These are phyloP conservation scores for Cistogaster globosa DNA, from an alignment of 2,888 invertebrate genomes.

Conservation along the genomic window DNA sequence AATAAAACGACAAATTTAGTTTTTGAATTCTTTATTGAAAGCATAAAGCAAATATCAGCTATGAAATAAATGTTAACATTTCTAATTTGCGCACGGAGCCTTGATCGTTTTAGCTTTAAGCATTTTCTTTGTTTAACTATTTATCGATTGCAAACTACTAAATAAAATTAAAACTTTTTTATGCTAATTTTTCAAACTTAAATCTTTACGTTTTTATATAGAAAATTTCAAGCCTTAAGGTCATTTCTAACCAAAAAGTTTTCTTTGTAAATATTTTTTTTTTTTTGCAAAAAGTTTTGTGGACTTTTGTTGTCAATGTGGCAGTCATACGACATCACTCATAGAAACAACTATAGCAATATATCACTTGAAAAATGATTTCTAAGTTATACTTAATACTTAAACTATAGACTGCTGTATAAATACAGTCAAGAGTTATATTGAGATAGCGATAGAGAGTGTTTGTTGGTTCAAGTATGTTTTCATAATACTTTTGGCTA, in stretches of 20 bases:
- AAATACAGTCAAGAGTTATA: conserved; percentile 35
- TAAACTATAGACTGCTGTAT: conserved; percentile 51
- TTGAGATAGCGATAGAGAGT: conserved; percentile 23
- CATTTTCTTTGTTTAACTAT: too few species aligned
- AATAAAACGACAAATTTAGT: too few species aligned
- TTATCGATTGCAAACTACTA: conserved; percentile 6
- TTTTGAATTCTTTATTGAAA: too few species aligned
- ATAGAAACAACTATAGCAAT: conserved; percentile 41
- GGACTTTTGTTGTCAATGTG: conserved; percentile 62
- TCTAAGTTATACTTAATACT: conserved; percentile 56
- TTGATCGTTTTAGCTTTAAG: too few species aligned
- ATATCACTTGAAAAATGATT: conserved; percentile 57
- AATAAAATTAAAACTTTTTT: conserved; percentile 17
- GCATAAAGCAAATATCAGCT: too few species aligned
- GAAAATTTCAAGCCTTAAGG: conserved; percentile 13
- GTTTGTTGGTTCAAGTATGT: conserved; percentile 41
- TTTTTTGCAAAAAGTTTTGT: conserved; percentile 44
- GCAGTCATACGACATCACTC: conserved; percentile 66
- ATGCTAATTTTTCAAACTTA: neutral
- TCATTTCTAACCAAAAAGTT: conserved; percentile 19
- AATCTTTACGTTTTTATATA: conserved; percentile 1
- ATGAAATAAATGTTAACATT: too few species aligned
- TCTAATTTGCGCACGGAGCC: too few species aligned
- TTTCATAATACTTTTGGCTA: conserved; percentile 55
- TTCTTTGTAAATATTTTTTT: conserved; percentile 36